Evolutionary conservation across 2,888 invertebrate genomes (phyloP).

Genomic region (Erebia aethiops): DNA sequence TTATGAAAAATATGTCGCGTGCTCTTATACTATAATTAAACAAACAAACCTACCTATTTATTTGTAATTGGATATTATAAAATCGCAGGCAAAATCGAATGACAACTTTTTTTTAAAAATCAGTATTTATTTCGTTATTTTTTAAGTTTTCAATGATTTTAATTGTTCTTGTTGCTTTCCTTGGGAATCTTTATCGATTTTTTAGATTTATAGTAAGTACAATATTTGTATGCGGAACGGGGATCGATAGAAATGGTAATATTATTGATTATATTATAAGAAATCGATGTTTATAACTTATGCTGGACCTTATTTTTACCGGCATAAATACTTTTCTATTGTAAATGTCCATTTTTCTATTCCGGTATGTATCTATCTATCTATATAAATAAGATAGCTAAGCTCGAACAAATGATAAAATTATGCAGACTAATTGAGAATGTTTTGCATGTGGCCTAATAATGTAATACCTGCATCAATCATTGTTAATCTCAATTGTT

Average conservation of each 20-base stretch:
- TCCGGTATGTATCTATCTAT: conserved; percentile 47
- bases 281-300: conserved; percentile 28
- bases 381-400: background rate
- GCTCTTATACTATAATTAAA: conserved; percentile 16
- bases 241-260: conserved; percentile 47
- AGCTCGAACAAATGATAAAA: conserved; percentile 14
- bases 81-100: conserved; percentile 30
- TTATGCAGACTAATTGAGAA: background rate
- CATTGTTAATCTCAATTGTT: no score
- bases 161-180: conserved; percentile 81
- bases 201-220: conserved; percentile 68
- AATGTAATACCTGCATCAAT: no score
- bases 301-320: conserved; percentile 32
- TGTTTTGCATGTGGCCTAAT: no score
- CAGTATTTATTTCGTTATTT: conserved; percentile 81
- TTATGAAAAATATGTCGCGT: conserved; percentile 2
- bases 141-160: conserved; percentile 81
- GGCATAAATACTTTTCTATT: conserved; percentile 62
- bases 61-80: conserved; percentile 27
- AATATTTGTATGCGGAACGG: conserved; percentile 58
- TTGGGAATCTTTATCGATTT: conserved; percentile 78
- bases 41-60: background rate
- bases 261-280: conserved; percentile 29
- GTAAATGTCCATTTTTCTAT: conserved; percentile 74
- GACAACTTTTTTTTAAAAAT: conserved; percentile 55